These are phyloP conservation scores for Amaurobius ferox DNA, from an alignment of 2,888 invertebrate genomes.

Conservation along the genomic window DNA sequence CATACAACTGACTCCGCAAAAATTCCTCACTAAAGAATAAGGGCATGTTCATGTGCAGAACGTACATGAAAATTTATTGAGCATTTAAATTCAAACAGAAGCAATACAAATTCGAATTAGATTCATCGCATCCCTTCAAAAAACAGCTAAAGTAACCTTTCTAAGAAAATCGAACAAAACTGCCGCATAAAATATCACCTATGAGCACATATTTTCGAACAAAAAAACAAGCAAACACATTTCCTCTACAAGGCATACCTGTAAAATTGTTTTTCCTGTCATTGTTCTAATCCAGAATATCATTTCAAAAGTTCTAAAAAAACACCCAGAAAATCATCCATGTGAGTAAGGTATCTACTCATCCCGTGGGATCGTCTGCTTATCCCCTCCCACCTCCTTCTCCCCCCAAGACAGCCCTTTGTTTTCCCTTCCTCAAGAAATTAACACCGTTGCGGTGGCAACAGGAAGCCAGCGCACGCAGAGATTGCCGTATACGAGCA, in stretches of 20 bases:
- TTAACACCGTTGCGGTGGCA: constrained; percentile 55
- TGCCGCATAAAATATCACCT: neutral
- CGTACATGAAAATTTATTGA: too few species aligned
- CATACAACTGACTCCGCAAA: too few species aligned
- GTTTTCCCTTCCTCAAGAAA: constrained; percentile 51
- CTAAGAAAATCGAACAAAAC: neutral
- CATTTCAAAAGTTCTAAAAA: neutral
- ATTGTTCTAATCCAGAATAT: constrained; percentile 19
- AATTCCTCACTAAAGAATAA: too few species aligned
- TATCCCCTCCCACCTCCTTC: neutral
- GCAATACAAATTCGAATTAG: too few species aligned
- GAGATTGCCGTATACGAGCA: constrained; percentile 6
- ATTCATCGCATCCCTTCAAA: too few species aligned
- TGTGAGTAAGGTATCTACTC: constrained; percentile 36
- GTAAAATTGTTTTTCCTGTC: constrained; percentile 28
- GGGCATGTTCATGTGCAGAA: too few species aligned
- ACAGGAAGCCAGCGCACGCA: constrained; percentile 63
- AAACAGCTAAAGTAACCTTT: too few species aligned
- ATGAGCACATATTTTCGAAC: neutral
- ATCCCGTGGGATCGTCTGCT: constrained; percentile 3
- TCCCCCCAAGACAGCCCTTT: constrained; percentile 4
- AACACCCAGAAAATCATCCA: constrained; percentile 34
- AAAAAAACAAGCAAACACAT: neutral
- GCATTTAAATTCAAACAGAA: too few species aligned
- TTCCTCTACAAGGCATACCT: neutral